These are phyloP conservation scores for Poecilia velifera DNA, from an alignment of 2,797 vertebrate genomes.

Conservation along the genomic window DNA sequence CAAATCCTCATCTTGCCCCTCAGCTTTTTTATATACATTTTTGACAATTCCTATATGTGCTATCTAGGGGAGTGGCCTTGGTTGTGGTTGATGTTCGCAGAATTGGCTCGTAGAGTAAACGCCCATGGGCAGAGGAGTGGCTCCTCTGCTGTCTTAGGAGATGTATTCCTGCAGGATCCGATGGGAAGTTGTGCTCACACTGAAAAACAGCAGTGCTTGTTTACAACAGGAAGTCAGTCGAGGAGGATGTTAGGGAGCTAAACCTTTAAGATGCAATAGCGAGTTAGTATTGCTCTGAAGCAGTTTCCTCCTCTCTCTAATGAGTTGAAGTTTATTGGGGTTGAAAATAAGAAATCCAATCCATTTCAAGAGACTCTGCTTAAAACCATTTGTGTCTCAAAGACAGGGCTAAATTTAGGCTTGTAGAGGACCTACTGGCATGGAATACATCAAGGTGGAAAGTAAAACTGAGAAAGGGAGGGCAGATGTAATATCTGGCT, in stretches of 20 bases:
- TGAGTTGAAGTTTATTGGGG: conserved; percentile 39
- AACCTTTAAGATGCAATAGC: conserved; percentile 27
- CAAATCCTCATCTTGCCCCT: conserved; percentile 58
- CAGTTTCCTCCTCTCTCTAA: conserved; percentile 38
- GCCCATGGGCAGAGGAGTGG: conserved; percentile 31
- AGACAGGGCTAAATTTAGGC: conserved; percentile 49
- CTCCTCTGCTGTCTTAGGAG: conserved; percentile 12
- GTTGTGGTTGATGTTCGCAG: conserved; percentile 44
- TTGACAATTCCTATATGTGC: conserved; percentile 71
- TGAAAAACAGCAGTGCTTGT: conserved; percentile 35
- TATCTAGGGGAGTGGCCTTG: conserved; percentile 55
- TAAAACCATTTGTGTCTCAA: conserved; percentile 48
- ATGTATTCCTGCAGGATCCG: conserved; percentile 24
- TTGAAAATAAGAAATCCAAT: conserved; percentile 44
- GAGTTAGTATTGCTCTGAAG: conserved; percentile 33
- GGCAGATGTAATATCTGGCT: conserved; percentile 76
- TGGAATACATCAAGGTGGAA: conserved; percentile 44
- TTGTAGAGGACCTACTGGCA: conserved; percentile 33
- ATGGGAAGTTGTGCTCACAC: conserved; percentile 42
- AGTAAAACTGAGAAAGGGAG: conserved; percentile 50
- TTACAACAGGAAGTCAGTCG: conserved; percentile 47
- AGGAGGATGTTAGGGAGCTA: conserved; percentile 48
- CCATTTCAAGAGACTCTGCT: conserved; percentile 37
- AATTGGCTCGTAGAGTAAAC: conserved; percentile 38
- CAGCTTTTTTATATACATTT: conserved; percentile 63